Base-by-base conservation (phyloP, 1,140 invertebrate genomes). In the Zaprionus vittiger region DNA sequence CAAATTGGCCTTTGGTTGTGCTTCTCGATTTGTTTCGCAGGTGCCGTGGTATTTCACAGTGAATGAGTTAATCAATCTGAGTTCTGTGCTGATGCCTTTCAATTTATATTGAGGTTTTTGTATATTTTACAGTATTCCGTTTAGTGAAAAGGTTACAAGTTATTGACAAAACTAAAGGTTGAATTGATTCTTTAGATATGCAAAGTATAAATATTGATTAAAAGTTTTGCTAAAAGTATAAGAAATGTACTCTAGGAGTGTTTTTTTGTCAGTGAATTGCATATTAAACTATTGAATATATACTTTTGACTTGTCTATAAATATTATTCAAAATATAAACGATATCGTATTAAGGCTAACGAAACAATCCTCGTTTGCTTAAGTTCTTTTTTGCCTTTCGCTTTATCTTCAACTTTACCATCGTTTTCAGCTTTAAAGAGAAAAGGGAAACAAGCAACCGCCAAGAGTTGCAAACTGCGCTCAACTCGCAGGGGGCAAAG, bases 21-120 rank as follows among this genome's bases (percentile, higher is more conserved):
- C 14, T 26, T 17, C 0, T 2, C 31, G 17, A 68, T 68, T 68
- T 59, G 26, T 47, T 47, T 28, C 7, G 15, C 28, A 52, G 67
- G 57, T 70, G 22, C 24, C 14, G 31, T 41, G 11, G n/a, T 44
- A 57, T 38, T 70, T 54, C 14, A 44, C n/a, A 15, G 41, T 28
- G 54, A 65, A 65, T 9, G 61, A 49, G 15, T 61, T 54, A 65
- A 71, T 72, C 63, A 72, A 72, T 76, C 73, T 65, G 37, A 54
- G 47, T 52, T 20, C 47, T 5, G 11, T 17, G 41, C 41, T 47
- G 11, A 24, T 24, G 12, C 7, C 5, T 41, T 69, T 57, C 47
- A 37, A 71, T 64, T 54, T 49, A 24, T 34, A 11, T 49, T 67
- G 52, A 70, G n/a, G 41, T 14, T 14, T 74, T 70, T 75, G 20